Base-by-base conservation (phyloP, 2,888 invertebrate species). In the Apamea anceps region DNA sequence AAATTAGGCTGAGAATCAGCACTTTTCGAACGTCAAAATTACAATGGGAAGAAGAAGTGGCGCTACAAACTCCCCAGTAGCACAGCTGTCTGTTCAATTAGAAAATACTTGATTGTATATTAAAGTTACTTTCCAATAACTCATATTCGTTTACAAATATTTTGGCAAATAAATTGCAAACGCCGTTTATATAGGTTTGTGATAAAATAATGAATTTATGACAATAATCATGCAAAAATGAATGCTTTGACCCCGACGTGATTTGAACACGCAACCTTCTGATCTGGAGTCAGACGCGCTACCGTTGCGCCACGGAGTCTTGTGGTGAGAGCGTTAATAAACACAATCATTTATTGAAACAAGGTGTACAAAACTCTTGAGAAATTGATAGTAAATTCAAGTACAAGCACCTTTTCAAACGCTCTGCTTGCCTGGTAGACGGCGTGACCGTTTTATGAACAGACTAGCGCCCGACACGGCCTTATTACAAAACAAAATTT, bases 201-300 rank as follows among this genome's bases (percentile, higher is more conserved):
- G 2, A 18, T 32, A 28, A 32, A 32, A 63, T 32, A 28, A 63
- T 32, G 0, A 32, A 63, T 4, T 21, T 63, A 32, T 63, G 1
- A 32, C 32, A 32, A 63, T 32, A 63, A 10, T 48, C 68, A 28
- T 28, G 1, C 21, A 68, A 68, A 74, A 51, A 75, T 37, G 0
- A 18, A 25, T n/a, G 2, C 28, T 51, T 94, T 98, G 98, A 98
- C 98, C 98, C 98, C 98, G 98, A 98, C 98, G 98, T 98, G 98
- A 98, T 98, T 98, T 98, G 98, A 99, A 99, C 98, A 98, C 98
- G 98, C 98, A 99, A 98, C 98, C 98, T 99, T 99, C 98, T 98
- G 99, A 99, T 98, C 99, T 99, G 99, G 98, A 99, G 98, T 99
- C 98, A 98, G 98, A 98, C 98, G 98, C 99, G 88, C 89, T 90